phyloP scores from a whole-genome alignment of 2,888 invertebrate genomes.

The Metalampra italica region DNA sequence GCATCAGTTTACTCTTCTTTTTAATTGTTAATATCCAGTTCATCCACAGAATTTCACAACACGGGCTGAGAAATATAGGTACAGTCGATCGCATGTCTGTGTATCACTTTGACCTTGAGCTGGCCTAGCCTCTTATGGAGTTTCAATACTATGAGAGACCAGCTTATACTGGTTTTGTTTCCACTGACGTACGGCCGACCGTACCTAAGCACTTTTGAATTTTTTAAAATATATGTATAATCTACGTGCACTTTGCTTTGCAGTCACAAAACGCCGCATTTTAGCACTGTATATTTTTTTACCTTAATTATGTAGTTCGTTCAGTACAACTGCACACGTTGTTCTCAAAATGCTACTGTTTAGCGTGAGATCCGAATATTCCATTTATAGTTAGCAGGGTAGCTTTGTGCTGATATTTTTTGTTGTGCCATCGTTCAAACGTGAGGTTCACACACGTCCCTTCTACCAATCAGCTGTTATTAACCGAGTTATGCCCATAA shows the following conservation, averaged over 20 bases:
- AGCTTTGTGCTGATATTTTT: slow-evolving; percentile 62
- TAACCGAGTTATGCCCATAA: slow-evolving; percentile 42
- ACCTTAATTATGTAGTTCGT: slow-evolving; percentile 31
- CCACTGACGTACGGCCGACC: too few relatives aligned
- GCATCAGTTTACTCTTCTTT: too few relatives aligned
- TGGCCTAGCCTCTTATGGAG: too few relatives aligned
- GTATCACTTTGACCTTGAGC: too few relatives aligned
- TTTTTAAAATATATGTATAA: not conserved
- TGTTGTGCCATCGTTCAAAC: slow-evolving; percentile 62
- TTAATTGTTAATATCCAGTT: too few relatives aligned
- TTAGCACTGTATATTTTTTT: slow-evolving; percentile 17
- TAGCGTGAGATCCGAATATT: slow-evolving; percentile 57
- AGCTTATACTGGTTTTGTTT: too few relatives aligned
- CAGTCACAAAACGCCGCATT: not conserved
- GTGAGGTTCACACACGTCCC: slow-evolving; percentile 60
- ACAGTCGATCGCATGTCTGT: too few relatives aligned
- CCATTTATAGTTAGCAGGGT: slow-evolving; percentile 69
- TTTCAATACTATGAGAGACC: too few relatives aligned
- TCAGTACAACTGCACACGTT: slow-evolving; percentile 46
- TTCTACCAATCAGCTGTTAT: slow-evolving; percentile 46
- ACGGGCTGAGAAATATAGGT: too few relatives aligned
- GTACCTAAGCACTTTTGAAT: not conserved
- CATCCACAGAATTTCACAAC: too few relatives aligned
- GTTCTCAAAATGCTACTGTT: slow-evolving; percentile 54
- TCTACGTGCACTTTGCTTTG: not conserved